Evolutionary conservation across 2,888 invertebrate genomes (phyloP), one percentile per base, ranked within the genome.

Genomic region (Amphipyra berbera): DNA sequence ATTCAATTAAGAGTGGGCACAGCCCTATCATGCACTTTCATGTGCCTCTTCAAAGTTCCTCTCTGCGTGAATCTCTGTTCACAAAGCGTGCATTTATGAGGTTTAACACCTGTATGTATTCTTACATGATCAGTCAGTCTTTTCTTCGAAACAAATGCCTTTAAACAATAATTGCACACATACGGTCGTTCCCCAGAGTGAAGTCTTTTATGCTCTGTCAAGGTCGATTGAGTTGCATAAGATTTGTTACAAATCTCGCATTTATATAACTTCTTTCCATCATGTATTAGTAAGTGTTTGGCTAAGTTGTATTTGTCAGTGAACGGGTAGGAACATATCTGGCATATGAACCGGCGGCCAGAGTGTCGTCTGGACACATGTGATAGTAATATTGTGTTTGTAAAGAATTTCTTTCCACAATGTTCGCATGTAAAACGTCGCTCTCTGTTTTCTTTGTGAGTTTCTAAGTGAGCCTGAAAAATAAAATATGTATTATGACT

Each of bases 401-500:
- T 92, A 64, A 85, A 91, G 80, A 93, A 95, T 42, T 92, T 92
- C 69, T 92, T 92, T 1, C 90, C 91, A 59, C 95, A 95, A n/a
- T 92, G 91, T 56, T 91, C 88, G 68, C 95, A 95, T 8, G 90
- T 86, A 71, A 86, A 90, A 8, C 66, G 78, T 4, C 91, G 78
- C 57, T 92, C 90, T 68, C 94, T 83, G 76, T 91, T 88, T 42
- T 88, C 88, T 61, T 89, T 87, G 79, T 95, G 95, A 1, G 90
- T 91, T 79, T 93, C 90, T 48, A 93, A 77, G 69, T 95, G 95
- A 12, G 82, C 78, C 95, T 95, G 81, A 9, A 82, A 85, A 41
- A 9, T 10, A 7, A 30, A 30, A 30, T 30, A 6, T 13, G 1
- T 8, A 8, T 41, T 14, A 8, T 7, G 8, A 8, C 0, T 6